phyloP scores from a whole-genome alignment of 2,888 invertebrate genomes.

The Pachliopta kotzebuea region DNA sequence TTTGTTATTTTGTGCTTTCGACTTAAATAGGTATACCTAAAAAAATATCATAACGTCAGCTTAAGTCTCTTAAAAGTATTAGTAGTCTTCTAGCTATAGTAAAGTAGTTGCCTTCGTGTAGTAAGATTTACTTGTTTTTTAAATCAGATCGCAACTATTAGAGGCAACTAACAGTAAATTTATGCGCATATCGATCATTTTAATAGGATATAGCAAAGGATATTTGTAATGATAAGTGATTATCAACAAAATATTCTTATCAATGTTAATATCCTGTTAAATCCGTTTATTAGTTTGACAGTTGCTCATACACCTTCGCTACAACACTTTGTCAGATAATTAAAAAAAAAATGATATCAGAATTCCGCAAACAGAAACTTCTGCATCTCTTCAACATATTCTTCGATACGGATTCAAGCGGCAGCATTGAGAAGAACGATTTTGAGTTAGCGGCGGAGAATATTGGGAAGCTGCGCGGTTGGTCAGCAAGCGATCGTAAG shows the following conservation, averaged over 20 bases:
- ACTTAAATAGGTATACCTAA: too few species aligned
- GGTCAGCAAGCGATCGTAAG: constrained; percentile 84
- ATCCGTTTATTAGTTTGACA: not conserved
- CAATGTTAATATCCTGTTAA: not conserved
- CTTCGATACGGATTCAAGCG: constrained; percentile 91
- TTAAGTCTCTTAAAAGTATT: too few species aligned
- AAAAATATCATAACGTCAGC: too few species aligned
- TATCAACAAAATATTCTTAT: constrained; percentile 9
- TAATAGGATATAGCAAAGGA: too few species aligned
- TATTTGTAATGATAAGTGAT: not conserved
- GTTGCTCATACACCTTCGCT: not conserved
- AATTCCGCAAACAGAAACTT: constrained; percentile 88
- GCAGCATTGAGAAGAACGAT: constrained; percentile 89
- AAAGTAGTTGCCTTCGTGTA: too few species aligned
- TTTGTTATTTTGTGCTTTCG: too few species aligned
- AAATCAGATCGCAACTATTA: too few species aligned
- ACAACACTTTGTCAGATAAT: not conserved
- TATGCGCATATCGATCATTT: too few species aligned
- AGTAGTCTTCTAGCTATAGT: too few species aligned
- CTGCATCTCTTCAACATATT: constrained; percentile 67
- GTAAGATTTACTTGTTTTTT: too few species aligned
- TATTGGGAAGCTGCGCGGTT: constrained; percentile 87
- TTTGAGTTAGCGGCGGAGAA: constrained; percentile 90
- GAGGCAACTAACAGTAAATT: too few species aligned
- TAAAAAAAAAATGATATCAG: constrained; percentile 77